Conservation (phyloP, 2,888 invertebrate genomes). For the Heteromyza rotundicornis region DNA sequence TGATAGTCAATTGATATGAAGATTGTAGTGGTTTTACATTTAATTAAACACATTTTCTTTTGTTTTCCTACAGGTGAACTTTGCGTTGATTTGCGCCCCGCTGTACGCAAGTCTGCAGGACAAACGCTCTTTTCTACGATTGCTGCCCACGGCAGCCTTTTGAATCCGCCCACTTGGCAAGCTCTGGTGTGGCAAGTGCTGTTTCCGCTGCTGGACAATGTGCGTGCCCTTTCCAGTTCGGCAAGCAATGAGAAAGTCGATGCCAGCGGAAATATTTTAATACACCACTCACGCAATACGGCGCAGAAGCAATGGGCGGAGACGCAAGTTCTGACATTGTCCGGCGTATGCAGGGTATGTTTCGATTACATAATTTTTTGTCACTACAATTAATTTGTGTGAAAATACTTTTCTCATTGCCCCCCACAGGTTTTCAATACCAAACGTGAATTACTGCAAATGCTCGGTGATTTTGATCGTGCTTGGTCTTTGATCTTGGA, state of each 20-base stretch:
- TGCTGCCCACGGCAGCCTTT: constrained; percentile 89
- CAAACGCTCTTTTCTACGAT: constrained; percentile 98
- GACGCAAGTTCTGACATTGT: constrained; percentile 89
- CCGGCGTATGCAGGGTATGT: constrained; percentile 85
- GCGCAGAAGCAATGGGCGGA: constrained; percentile 99
- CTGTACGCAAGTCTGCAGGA: constrained; percentile 95
- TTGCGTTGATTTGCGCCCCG: constrained; percentile 94
- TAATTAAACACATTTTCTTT: background rate
- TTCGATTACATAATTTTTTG: background rate
- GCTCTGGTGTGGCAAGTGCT: constrained; percentile 94
- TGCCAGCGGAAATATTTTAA: constrained; percentile 90
- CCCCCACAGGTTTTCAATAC: constrained; percentile 75
- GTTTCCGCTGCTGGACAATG: constrained; percentile 93
- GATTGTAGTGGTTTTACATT: too few species aligned
- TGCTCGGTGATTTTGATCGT: constrained; percentile 87
- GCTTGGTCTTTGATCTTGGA: constrained; percentile 94
- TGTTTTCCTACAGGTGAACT: constrained; percentile 69
- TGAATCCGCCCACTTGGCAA: constrained; percentile 91
- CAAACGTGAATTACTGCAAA: constrained; percentile 81
- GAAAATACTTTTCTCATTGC: background rate
- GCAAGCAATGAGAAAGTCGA: constrained; percentile 77
- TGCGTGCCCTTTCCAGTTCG: constrained; percentile 72
- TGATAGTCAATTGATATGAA: background rate
- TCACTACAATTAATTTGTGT: background rate
- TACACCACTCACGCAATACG: constrained; percentile 98